Evolutionary conservation across 1,140 invertebrate genomes (phyloP).

Genomic region (Drosophila azteca): DNA sequence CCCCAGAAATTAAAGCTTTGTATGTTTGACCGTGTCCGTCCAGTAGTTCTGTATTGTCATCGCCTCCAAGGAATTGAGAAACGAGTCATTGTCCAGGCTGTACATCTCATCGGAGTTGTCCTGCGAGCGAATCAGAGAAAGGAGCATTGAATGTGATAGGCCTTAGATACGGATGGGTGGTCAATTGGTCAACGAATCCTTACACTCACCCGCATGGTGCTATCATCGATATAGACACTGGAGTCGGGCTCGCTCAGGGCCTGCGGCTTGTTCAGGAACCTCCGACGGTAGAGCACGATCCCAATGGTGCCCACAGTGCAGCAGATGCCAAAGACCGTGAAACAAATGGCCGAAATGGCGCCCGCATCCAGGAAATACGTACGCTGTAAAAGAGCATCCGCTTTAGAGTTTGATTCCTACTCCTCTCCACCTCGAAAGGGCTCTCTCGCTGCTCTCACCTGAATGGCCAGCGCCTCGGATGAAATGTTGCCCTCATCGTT

Average conservation of each 20-base stretch:
- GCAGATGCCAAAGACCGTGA: conserved; percentile 87
- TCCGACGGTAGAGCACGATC: conserved; percentile 90
- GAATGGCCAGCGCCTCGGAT: conserved; percentile 78
- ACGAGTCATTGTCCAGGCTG: conserved; percentile 95
- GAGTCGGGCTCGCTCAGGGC: conserved; percentile 93
- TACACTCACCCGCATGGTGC: conserved; percentile 91
- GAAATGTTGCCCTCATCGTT: conserved; percentile 75
- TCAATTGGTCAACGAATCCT: conserved; percentile 61
- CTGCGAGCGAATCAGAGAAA: conserved; percentile 84
- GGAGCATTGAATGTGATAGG: background rate
- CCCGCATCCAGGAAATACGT: conserved; percentile 86
- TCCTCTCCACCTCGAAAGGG: too few relatives aligned
- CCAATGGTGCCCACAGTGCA: conserved; percentile 88
- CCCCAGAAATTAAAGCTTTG: conserved; percentile 89
- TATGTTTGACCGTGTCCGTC: conserved; percentile 96
- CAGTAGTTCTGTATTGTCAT: conserved; percentile 97
- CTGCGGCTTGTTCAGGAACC: conserved; percentile 91
- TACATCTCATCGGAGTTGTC: conserved; percentile 97
- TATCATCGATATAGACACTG: conserved; percentile 94
- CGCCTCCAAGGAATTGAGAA: conserved; percentile 94
- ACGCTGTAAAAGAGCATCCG: conserved; percentile 15
- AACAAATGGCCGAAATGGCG: conserved; percentile 89
- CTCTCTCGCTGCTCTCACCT: conserved; percentile 35
- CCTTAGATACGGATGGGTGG: background rate
- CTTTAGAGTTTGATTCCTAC: too few relatives aligned